phyloP scores from a whole-genome alignment of 2,888 invertebrate genomes.

The Rotaria sp. region DNA sequence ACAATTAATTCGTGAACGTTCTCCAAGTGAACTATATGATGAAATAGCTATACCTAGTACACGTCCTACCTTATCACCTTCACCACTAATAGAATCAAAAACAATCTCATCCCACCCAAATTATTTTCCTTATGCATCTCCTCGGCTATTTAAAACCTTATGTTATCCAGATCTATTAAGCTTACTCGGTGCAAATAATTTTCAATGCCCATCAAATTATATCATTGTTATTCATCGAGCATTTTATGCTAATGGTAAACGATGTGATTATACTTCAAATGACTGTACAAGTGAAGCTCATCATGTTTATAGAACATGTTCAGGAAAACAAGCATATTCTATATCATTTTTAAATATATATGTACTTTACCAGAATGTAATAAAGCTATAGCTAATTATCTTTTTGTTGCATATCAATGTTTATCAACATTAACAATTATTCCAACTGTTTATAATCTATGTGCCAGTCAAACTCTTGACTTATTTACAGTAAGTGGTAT shows the following conservation, averaged over 20 bases:
- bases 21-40: not conserved
- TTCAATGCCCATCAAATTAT: slow-evolving; percentile 35
- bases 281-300: not conserved
- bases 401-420: slow-evolving; percentile 38
- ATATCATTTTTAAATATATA: slow-evolving; percentile 30
- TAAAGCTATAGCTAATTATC: slow-evolving; percentile 25
- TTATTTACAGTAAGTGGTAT: not conserved
- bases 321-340: slow-evolving; percentile 30
- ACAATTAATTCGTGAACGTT: not conserved
- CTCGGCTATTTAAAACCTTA: not conserved
- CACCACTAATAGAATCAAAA: not conserved
- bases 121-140: not conserved
- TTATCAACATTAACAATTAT: slow-evolving; percentile 24
- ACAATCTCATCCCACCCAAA: not conserved
- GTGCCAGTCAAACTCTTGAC: not conserved
- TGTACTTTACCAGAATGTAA: slow-evolving; percentile 32
- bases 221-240: slow-evolving; percentile 31
- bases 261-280: not conserved
- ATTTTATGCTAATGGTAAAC: slow-evolving; percentile 24
- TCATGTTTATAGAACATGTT: slow-evolving; percentile 15
- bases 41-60: not conserved
- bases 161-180: not conserved
- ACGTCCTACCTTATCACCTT: not conserved
- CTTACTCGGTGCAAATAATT: not conserved
- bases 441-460: not conserved